Base-by-base conservation (phyloP, 1,140 invertebrate genomes). In the Octopus bimaculoides region DNA sequence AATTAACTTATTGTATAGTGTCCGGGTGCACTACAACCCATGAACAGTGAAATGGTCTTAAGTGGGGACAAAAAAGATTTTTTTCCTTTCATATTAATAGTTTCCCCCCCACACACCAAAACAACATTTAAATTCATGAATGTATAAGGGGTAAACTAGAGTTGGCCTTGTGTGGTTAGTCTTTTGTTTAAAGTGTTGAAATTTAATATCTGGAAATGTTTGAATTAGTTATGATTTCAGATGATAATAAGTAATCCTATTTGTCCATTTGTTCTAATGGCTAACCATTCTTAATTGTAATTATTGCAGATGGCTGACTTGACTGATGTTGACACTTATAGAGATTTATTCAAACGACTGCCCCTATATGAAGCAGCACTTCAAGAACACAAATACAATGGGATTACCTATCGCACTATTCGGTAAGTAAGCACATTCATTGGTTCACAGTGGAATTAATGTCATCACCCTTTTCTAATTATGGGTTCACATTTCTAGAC, bases 331-430 rank as follows among this genome's bases (percentile, higher is more conserved):
- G 94, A 95, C 80, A 83, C 80, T n/a, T 85, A 89, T 74, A 81
- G 85, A 56, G 86, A 88, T 75, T 84, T 86, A 78, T 85, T 88
- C 55, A 85, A 89, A 53, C 92, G 93, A 81, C 93, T 95, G 82
- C 93, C 94, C 71, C 89, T 97, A 17, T 97, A 96, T 90, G 95
- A 96, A 87, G 90, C 92, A 20, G 95, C 95, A 0, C 87, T 96
- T 8, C 93, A 94, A 85, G 93, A 94, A 83, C 85, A 92, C 26
- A 93, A 96, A 85, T 94, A 95, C 89, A 92, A 92, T 77, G 93
- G 93, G 14, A 95, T 97, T 83, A 93, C 94, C 4, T 96, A 93
- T 91, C 93, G 95, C 92, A 94, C 87, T 12, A 83, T 90, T 8
- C 88, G 88, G 89, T 89, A 81, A 81, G 56, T n/a, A 41, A 7